Conservation (phyloP, 2,113 vertebrate species). For the Lepidothrix coronata region DNA sequence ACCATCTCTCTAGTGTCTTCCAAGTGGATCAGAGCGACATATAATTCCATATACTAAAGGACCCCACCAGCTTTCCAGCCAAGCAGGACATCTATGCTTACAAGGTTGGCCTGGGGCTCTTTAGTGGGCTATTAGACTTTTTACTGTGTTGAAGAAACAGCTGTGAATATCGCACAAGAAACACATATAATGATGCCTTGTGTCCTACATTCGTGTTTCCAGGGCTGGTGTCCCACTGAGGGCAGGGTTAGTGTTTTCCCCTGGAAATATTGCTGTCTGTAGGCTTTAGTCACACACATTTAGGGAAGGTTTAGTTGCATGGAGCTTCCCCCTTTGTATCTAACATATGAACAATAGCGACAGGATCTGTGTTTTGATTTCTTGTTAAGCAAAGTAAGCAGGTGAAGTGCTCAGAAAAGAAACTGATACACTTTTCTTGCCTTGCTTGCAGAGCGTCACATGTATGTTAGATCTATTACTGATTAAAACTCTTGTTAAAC, state of each 20-base stretch:
- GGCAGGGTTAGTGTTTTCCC: neutral
- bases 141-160: neutral
- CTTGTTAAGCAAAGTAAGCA: slow-evolving; percentile 51
- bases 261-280: neutral
- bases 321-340: neutral
- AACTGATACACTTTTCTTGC: neutral
- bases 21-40: neutral
- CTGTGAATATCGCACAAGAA: neutral
- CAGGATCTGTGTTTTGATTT: slow-evolving; percentile 47
- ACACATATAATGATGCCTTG: neutral
- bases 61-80: neutral
- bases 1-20: neutral
- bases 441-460: neutral
- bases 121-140: neutral
- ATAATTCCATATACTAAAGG: neutral
- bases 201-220: neutral
- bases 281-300: neutral
- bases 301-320: neutral
- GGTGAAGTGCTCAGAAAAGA: slow-evolving; percentile 33
- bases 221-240: neutral
- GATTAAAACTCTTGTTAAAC: slow-evolving; percentile 69
- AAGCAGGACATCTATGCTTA: neutral
- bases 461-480: slow-evolving; percentile 65
- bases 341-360: neutral
- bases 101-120: neutral